Percentiles rank a stretch among this genome's conserved stretches.
Conservation (phyloP, 92 coral and sea anemone species). For the Metridium senile region DNA sequence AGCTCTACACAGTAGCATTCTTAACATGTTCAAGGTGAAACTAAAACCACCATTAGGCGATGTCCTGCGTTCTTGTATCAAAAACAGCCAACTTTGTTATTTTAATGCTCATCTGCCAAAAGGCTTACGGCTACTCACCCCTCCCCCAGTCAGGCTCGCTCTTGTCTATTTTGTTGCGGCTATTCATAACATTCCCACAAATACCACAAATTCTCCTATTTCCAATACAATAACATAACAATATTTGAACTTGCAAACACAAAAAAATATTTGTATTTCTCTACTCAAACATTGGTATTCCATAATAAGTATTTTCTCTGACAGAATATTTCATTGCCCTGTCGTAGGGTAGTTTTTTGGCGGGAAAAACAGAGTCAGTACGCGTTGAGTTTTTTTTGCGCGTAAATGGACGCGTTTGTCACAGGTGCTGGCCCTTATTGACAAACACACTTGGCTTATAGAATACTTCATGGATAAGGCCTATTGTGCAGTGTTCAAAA, state of each 20-base stretch:
- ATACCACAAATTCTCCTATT: background rate
- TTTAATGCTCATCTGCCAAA: conserved; percentile 20
- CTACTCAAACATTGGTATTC: too few species aligned
- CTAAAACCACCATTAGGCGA: conserved; percentile 13
- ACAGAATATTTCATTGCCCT: too few species aligned
- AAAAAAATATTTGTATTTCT: too few species aligned
- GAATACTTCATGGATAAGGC: background rate
- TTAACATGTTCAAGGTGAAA: conserved; percentile 18
- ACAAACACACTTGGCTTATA: conserved; percentile 16
- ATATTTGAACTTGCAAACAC: too few species aligned
- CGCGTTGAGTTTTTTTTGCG: conserved; percentile 38
- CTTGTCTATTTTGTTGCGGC: background rate
- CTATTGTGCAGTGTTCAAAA: background rate
- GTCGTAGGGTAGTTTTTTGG: conserved; percentile 56
- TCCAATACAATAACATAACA: background rate
- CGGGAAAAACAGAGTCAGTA: conserved; percentile 39
- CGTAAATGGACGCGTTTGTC: conserved; percentile 36
- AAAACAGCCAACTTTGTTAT: conserved; percentile 17
- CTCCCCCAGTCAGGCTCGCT: background rate
- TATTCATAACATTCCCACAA: background rate
- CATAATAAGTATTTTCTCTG: too few species aligned
- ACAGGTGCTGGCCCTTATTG: conserved; percentile 22
- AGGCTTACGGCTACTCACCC: conserved; percentile 10
- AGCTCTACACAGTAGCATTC: conserved; percentile 22
- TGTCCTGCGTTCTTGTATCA: conserved; percentile 16